Conservation (phyloP, 1,140 invertebrate genomes). For the Lutraria rhynchaena region DNA sequence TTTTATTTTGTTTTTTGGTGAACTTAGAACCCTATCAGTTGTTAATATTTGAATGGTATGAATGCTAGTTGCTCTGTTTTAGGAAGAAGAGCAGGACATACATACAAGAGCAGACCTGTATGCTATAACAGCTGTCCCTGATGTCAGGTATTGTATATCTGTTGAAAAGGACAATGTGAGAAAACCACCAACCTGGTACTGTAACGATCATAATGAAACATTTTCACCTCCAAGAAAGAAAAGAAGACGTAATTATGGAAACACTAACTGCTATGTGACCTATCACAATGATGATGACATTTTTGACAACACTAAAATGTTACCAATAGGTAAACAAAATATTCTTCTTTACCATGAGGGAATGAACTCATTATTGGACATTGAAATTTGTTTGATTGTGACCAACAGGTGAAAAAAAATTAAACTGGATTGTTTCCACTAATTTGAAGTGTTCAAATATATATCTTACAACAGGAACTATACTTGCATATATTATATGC, state of each 20-base stretch:
- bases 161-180: slow-evolving; percentile 51
- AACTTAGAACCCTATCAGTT: no score
- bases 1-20: no score
- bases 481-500: no score
- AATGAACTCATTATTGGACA: no score
- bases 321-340: slow-evolving; percentile 72
- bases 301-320: slow-evolving; percentile 66
- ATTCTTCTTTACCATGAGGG: no score
- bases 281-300: slow-evolving; percentile 59
- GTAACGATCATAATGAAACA: neutral
- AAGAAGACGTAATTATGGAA: slow-evolving; percentile 65
- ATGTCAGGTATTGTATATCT: slow-evolving; percentile 63
- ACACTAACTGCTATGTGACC: slow-evolving; percentile 66
- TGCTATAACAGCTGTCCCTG: slow-evolving; percentile 66
- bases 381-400: no score
- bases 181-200: neutral
- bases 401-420: no score
- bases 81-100: slow-evolving; percentile 75
- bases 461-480: no score
- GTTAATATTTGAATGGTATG: no score
- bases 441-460: no score
- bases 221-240: slow-evolving; percentile 56
- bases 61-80: no score
- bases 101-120: slow-evolving; percentile 71
- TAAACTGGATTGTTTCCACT: no score